Percentiles rank a stretch among this genome's conserved stretches.
Evolutionary conservation across 1,140 invertebrate genomes (phyloP).

Genomic region (Lerema accius): DNA sequence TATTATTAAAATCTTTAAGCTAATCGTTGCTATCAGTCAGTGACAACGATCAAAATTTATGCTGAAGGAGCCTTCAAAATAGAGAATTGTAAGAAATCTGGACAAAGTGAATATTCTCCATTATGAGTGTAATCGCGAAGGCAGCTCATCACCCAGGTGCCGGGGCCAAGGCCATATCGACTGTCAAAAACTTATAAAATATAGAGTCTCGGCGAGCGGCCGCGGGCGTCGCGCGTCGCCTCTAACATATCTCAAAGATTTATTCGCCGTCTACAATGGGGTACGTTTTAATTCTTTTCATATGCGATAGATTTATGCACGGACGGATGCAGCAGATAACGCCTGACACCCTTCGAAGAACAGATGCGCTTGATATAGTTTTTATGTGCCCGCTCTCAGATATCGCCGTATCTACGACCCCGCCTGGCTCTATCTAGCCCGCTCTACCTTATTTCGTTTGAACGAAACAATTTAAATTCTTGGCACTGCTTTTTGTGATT

Average conservation of each 20-base stretch:
- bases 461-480: too few relatives aligned
- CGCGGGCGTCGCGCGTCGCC: constrained; percentile 62
- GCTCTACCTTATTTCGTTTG: constrained; percentile 3
- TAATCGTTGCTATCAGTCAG: too few relatives aligned
- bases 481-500: too few relatives aligned
- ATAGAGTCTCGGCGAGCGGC: constrained; percentile 61
- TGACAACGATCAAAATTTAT: too few relatives aligned
- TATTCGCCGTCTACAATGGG: constrained; percentile 75
- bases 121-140: constrained; percentile 42
- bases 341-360: constrained; percentile 42
- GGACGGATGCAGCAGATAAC: constrained; percentile 70
- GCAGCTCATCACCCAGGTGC: constrained; percentile 57
- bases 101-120: not conserved
- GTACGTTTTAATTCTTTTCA: constrained; percentile 81
- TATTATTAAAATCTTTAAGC: too few relatives aligned
- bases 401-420: too few relatives aligned
- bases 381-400: not conserved
- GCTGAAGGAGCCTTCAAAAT: too few relatives aligned
- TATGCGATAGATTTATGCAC: constrained; percentile 77
- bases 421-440: constrained; percentile 5
- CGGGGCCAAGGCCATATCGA: constrained; percentile 66
- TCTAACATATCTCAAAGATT: constrained; percentile 78
- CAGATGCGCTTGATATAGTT: constrained; percentile 33
- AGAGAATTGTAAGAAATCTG: not conserved
- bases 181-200: constrained; percentile 84